phyloP scores from a whole-genome alignment of 2,888 invertebrate species.

The Callinectes sapidus region DNA sequence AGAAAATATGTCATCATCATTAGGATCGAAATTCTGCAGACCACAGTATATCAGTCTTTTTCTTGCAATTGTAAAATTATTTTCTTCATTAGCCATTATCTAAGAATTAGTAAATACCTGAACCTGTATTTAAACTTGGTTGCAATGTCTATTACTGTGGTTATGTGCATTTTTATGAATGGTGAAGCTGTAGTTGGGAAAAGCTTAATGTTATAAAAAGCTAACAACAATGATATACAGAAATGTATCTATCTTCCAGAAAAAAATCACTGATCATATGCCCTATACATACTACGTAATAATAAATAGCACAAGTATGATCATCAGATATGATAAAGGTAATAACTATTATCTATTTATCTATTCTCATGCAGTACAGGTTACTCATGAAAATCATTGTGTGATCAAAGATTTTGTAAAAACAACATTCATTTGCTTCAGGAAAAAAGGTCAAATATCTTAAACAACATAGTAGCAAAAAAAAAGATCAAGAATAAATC shows the following conservation, averaged over 20 bases:
- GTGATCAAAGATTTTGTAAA: neutral
- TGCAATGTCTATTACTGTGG: too few species aligned
- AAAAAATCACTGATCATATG: neutral
- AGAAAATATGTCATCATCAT: too few species aligned
- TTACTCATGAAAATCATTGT: neutral
- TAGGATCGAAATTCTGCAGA: too few species aligned
- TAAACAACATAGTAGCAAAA: neutral
- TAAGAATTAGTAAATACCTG: too few species aligned
- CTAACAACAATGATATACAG: neutral
- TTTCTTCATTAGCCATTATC: too few species aligned
- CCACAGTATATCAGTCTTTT: too few species aligned
- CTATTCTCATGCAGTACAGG: neutral
- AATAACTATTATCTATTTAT: neutral
- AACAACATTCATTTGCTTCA: neutral
- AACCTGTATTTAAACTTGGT: too few species aligned
- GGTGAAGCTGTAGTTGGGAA: too few species aligned
- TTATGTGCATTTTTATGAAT: too few species aligned
- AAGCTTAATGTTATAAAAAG: too few species aligned
- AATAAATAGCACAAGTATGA: neutral
- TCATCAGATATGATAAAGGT: neutral
- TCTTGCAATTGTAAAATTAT: too few species aligned
- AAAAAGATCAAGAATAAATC: neutral
- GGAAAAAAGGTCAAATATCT: neutral
- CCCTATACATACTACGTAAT: neutral
- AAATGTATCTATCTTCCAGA: neutral